These are phyloP conservation scores for Phalloptychus januarius DNA, from an alignment of 2,797 vertebrate genomes.

Conservation along the genomic window DNA sequence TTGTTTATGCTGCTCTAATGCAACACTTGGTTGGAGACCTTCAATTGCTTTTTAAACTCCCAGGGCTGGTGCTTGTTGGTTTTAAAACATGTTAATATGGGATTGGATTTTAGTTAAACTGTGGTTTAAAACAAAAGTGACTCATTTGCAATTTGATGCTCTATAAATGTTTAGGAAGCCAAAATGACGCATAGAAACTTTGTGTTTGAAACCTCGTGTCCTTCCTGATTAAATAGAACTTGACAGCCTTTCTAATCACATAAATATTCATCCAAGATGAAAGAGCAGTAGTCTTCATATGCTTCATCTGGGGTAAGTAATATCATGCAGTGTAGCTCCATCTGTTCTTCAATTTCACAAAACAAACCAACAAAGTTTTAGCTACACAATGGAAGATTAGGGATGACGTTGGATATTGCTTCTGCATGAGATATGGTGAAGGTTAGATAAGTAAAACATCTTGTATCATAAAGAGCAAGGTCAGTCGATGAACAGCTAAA, in stretches of 20 bases:
- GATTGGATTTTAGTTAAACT: constrained; percentile 16
- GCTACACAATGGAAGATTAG: constrained; percentile 46
- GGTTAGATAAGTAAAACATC: constrained; percentile 38
- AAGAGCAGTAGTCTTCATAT: constrained; percentile 25
- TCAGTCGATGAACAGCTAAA: constrained; percentile 6
- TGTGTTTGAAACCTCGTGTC: constrained; percentile 52
- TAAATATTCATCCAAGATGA: constrained; percentile 42
- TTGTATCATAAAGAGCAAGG: constrained; percentile 40
- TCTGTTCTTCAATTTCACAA: constrained; percentile 32
- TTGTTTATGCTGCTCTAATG: constrained; percentile 54
- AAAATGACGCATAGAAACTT: constrained; percentile 43
- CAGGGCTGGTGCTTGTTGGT: constrained; percentile 43
- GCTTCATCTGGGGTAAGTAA: constrained; percentile 37
- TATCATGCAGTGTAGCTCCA: constrained; percentile 19
- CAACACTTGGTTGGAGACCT: constrained; percentile 44
- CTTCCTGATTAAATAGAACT: constrained; percentile 52
- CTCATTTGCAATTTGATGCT: constrained; percentile 13
- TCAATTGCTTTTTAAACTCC: constrained; percentile 47
- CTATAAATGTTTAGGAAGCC: constrained; percentile 35
- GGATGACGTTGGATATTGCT: constrained; percentile 39
- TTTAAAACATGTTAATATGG: constrained; percentile 31
- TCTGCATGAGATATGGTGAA: constrained; percentile 70
- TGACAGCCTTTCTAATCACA: constrained; percentile 57
- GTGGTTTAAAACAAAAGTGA: constrained; percentile 13
- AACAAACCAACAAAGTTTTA: constrained; percentile 25